These are phyloP conservation scores for Phorcus lineatus DNA, from an alignment of 2,888 invertebrate genomes.

Conservation along the genomic window DNA sequence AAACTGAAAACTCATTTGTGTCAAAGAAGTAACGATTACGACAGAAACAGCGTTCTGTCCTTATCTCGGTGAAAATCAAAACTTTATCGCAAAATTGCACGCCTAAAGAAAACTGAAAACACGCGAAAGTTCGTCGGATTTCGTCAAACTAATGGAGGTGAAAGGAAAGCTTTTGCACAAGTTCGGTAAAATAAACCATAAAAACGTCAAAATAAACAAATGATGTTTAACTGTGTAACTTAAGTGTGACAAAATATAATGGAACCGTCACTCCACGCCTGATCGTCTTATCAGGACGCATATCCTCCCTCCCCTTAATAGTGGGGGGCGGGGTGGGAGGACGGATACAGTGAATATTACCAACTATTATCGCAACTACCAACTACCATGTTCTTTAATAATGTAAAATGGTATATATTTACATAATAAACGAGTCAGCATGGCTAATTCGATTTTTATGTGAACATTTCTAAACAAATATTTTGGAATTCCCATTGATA, in stretches of 20 bases:
- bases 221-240: conserved; percentile 19
- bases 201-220: conserved; percentile 25
- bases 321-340: too few species aligned
- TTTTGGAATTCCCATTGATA: too few species aligned
- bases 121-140: conserved; percentile 18
- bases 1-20: conserved; percentile 22
- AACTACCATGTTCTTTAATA: too few species aligned
- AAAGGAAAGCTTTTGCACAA: background rate
- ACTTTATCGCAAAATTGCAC: conserved; percentile 15
- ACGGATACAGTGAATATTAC: too few species aligned
- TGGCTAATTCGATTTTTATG: too few species aligned
- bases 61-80: conserved; percentile 18
- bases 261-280: background rate
- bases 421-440: too few species aligned
- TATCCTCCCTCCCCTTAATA: too few species aligned
- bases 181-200: conserved; percentile 16
- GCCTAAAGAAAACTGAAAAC: conserved; percentile 17
- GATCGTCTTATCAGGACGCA: too few species aligned
- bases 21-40: background rate
- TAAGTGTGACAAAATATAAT: conserved; percentile 11
- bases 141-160: conserved; percentile 17
- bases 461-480: too few species aligned
- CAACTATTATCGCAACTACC: too few species aligned
- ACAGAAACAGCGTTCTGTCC: background rate
- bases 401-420: too few species aligned